Conservation (phyloP, 2,888 invertebrate genomes). For the Drosophila conformis region DNA sequence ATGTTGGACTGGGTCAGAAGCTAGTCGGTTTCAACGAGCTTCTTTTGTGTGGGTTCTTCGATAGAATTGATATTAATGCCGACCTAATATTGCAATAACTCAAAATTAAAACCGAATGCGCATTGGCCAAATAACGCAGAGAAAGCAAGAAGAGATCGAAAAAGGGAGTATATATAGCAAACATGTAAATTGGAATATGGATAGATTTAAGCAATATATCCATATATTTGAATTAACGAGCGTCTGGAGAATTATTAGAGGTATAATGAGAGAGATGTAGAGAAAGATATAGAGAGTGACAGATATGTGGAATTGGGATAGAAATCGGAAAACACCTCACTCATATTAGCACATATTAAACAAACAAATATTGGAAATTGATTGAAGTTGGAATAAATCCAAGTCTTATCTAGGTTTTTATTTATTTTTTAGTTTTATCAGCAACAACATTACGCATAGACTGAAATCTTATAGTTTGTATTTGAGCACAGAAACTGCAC, state of each 20-base stretch:
- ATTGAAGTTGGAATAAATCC: not conserved
- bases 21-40: constrained; percentile 35
- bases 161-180: too few relatives aligned
- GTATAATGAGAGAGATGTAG: not conserved
- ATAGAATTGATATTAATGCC: constrained; percentile 72
- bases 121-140: not conserved
- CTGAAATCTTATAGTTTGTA: not conserved
- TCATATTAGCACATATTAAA: not conserved
- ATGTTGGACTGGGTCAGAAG: constrained; percentile 55
- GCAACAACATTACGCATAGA: not conserved
- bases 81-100: constrained; percentile 69
- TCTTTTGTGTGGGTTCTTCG: constrained; percentile 43
- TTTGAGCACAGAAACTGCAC: not conserved
- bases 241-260: not conserved
- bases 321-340: not conserved
- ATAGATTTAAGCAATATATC: not conserved
- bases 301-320: not conserved
- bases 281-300: not conserved
- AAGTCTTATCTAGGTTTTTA: not conserved
- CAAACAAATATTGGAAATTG: not conserved
- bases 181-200: not conserved
- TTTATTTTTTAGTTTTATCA: not conserved
- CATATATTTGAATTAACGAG: not conserved
- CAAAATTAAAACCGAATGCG: constrained; percentile 52
- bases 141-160: not conserved